Percentiles rank a stretch among this genome's conserved stretches.
Conservation (phyloP, 2,888 invertebrate genomes). For the Vanessa cardui region DNA sequence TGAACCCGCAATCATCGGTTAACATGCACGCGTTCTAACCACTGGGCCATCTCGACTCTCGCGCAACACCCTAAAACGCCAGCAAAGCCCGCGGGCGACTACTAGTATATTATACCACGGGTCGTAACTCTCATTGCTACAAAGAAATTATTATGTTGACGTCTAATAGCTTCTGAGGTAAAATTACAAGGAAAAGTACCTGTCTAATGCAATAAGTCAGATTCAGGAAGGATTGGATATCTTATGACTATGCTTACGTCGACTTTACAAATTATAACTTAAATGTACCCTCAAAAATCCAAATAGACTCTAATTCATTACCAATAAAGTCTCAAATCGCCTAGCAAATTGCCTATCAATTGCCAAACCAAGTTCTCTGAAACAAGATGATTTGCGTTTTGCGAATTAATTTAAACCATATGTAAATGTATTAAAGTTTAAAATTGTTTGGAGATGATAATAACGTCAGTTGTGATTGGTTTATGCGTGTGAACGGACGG, state of each 20-base stretch:
- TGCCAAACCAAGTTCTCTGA: constrained; percentile 9
- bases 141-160: constrained; percentile 18
- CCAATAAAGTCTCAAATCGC: constrained; percentile 1
- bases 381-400: constrained; percentile 12
- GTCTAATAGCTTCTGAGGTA: not conserved
- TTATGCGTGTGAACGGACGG: constrained; percentile 45
- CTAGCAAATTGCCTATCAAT: not conserved
- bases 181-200: constrained; percentile 24
- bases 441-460: constrained; percentile 14
- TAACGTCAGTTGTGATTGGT: constrained; percentile 30
- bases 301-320: not conserved
- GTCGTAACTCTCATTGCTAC: constrained; percentile 12
- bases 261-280: constrained; percentile 12
- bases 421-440: not conserved
- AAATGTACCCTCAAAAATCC: not conserved
- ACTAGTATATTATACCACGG: not conserved
- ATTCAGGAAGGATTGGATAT: constrained; percentile 28
- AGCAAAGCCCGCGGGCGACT: no score
- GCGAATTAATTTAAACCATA: constrained; percentile 18
- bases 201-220: constrained; percentile 26
- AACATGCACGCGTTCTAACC: no score
- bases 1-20: no score
- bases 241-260: constrained; percentile 23
- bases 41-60: no score
- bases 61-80: no score